Evolutionary conservation across 2,888 invertebrate species (phyloP).

Genomic region (Leuctra nigra): DNA sequence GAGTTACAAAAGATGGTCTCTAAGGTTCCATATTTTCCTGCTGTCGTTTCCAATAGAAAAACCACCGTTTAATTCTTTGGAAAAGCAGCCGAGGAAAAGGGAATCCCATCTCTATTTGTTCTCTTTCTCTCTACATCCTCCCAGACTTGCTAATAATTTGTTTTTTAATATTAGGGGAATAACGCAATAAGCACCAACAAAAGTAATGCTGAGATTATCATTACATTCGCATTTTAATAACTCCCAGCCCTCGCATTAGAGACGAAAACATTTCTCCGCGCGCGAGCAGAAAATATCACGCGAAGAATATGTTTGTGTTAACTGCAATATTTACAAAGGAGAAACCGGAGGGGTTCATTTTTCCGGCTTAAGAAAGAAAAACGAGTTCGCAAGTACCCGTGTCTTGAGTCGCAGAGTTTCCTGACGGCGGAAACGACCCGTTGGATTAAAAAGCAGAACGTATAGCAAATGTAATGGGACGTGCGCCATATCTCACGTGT

Average conservation of each 20-base stretch:
- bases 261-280: too few species aligned
- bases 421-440: constrained; percentile 19
- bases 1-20: too few species aligned
- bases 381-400: constrained; percentile 8
- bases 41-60: too few species aligned
- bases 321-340: constrained; percentile 6
- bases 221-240: neutral
- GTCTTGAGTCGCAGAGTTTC: constrained; percentile 2
- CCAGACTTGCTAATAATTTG: too few species aligned
- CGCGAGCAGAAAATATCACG: constrained; percentile 8
- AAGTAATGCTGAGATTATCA: constrained; percentile 1
- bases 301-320: constrained; percentile 14
- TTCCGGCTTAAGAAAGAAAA: constrained; percentile 17
- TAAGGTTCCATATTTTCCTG: too few species aligned
- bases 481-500: constrained; percentile 25
- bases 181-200: too few species aligned
- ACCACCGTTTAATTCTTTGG: too few species aligned
- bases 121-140: too few species aligned
- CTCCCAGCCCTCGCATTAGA: too few species aligned
- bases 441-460: constrained; percentile 26
- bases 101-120: too few species aligned
- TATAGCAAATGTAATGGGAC: constrained; percentile 27
- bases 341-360: neutral
- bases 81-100: too few species aligned
- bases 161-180: too few species aligned